These are phyloP conservation scores for Sebastes minor DNA, from an alignment of 2,797 vertebrate species.

Conservation along the genomic window DNA sequence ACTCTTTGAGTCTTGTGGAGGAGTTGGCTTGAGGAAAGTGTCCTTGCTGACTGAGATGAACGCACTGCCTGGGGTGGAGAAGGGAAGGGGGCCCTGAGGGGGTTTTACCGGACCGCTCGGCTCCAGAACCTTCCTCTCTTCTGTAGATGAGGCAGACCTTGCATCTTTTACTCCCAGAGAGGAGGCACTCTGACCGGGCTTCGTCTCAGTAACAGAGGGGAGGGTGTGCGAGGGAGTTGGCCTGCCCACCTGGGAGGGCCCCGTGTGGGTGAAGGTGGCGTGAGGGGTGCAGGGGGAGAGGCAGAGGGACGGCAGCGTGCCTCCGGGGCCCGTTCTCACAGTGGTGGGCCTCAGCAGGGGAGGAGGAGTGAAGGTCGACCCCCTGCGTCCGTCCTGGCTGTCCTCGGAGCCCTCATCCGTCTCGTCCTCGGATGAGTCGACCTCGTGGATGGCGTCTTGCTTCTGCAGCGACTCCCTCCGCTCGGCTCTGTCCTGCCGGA, in stretches of 20 bases:
- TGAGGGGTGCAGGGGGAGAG: constrained; percentile 61
- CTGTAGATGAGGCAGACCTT: background rate
- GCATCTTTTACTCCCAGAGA: constrained; percentile 27
- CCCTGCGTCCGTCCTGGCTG: constrained; percentile 86
- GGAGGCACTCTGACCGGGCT: constrained; percentile 12
- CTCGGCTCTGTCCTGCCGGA: constrained; percentile 93
- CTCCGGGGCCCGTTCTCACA: constrained; percentile 66
- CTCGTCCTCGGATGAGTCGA: constrained; percentile 96
- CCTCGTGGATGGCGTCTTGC: constrained; percentile 96
- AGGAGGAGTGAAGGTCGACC: constrained; percentile 66
- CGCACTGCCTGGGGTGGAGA: constrained; percentile 82
- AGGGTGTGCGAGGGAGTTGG: constrained; percentile 27
- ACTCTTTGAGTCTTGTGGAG: constrained; percentile 54
- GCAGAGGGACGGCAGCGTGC: constrained; percentile 70
- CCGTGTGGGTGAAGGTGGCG: constrained; percentile 53
- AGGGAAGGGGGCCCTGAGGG: constrained; percentile 63
- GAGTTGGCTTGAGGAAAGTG: constrained; percentile 64
- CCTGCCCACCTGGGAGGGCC: constrained; percentile 49
- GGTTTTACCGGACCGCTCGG: constrained; percentile 23
- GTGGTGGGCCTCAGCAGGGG: constrained; percentile 76
- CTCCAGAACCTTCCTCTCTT: constrained; percentile 38
- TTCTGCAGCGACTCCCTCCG: constrained; percentile 94
- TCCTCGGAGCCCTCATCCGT: constrained; percentile 93
- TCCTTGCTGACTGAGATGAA: constrained; percentile 82
- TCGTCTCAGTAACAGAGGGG: constrained; percentile 41